These are phyloP conservation scores for Conistra vaccinii DNA, from an alignment of 2,888 invertebrate species.

Conservation along the genomic window DNA sequence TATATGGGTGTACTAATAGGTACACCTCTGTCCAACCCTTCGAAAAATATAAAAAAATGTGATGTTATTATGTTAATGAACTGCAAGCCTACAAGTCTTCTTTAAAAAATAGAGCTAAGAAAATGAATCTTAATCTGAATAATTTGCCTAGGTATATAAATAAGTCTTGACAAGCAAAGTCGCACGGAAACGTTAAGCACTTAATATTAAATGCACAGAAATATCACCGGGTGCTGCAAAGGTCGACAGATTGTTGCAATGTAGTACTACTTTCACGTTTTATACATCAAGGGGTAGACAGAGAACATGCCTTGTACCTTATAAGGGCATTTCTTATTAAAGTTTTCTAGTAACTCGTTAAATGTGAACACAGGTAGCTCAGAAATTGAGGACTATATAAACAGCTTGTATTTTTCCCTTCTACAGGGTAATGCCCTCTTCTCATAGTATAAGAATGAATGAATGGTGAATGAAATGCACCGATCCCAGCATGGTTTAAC, in stretches of 20 bases:
- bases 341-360: constrained; percentile 4
- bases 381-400: not conserved
- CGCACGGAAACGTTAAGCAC: not conserved
- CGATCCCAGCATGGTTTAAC: too few relatives aligned
- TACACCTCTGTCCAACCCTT: too few relatives aligned
- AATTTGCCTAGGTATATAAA: not conserved
- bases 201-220: constrained; percentile 34
- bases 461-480: too few relatives aligned
- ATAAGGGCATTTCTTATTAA: constrained; percentile 29
- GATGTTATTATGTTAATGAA: too few relatives aligned
- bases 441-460: too few relatives aligned
- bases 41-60: too few relatives aligned
- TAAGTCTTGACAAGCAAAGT: constrained; percentile 18
- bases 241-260: constrained; percentile 53
- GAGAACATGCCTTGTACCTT: constrained; percentile 22
- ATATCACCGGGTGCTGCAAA: constrained; percentile 58
- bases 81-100: too few relatives aligned
- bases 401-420: not conserved
- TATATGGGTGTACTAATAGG: too few relatives aligned
- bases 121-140: not conserved
- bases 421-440: too few relatives aligned
- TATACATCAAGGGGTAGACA: constrained; percentile 17
- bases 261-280: constrained; percentile 51
- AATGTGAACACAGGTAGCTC: not conserved
- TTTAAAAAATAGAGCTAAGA: not conserved